Evolutionary conservation across 2,113 vertebrate species (phyloP).

Genomic region (Takifugu flavidus): DNA sequence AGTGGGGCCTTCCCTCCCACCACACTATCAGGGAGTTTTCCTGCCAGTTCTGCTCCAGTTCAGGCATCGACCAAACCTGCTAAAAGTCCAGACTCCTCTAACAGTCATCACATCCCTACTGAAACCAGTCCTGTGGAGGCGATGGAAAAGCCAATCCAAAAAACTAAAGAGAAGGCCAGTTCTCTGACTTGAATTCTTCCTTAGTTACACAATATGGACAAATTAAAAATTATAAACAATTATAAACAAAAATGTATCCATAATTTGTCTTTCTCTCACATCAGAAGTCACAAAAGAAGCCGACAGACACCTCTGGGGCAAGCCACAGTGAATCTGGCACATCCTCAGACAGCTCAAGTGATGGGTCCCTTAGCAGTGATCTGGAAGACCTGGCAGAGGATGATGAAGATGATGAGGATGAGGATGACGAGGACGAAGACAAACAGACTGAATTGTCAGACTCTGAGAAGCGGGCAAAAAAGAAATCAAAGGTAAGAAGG

Average conservation of each 20-base stretch:
- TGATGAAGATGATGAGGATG: conserved; percentile 84
- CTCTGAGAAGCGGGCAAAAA: conserved; percentile 85
- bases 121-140: conserved; percentile 78
- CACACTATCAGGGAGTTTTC: conserved; percentile 74
- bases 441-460: conserved; percentile 89
- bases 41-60: conserved; percentile 74
- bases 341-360: conserved; percentile 91
- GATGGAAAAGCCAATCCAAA: conserved; percentile 78
- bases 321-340: conserved; percentile 94
- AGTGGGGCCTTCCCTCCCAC: conserved; percentile 77
- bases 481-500: conserved; percentile 83
- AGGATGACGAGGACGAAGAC: conserved; percentile 88
- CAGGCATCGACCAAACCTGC: conserved; percentile 73
- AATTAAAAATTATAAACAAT: not conserved
- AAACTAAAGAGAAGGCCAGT: conserved; percentile 92
- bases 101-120: conserved; percentile 76
- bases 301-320: conserved; percentile 81
- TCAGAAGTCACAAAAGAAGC: conserved; percentile 89
- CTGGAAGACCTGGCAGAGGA: conserved; percentile 93
- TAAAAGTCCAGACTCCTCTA: conserved; percentile 76
- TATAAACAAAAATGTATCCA: not conserved
- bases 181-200: not conserved
- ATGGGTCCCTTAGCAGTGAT: conserved; percentile 93
- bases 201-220: conserved; percentile 1
- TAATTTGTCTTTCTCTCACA: conserved; percentile 7